Conservation (phyloP, 2,113 vertebrate species). For the Vimba vimba region DNA sequence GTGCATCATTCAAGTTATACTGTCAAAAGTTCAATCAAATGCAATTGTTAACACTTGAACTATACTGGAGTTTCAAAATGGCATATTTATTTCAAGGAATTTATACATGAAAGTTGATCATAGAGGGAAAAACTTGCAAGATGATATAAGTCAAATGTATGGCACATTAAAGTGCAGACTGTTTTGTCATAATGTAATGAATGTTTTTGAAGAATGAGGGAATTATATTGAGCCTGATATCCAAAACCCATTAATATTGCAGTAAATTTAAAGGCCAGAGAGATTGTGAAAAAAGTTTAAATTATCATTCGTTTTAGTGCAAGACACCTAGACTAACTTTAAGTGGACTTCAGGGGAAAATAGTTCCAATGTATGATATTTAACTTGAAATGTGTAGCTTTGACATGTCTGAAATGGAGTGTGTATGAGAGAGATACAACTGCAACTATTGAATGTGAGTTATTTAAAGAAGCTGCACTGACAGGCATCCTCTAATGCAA, state of each 20-base stretch:
- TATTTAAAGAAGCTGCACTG: slow-evolving; percentile 24
- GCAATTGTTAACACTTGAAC: background rate
- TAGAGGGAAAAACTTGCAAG: background rate
- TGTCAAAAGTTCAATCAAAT: background rate
- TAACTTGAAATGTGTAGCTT: slow-evolving; percentile 4
- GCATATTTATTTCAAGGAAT: background rate
- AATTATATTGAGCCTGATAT: background rate
- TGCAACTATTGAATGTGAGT: slow-evolving; percentile 10
- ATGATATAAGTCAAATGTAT: background rate
- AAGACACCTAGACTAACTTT: background rate
- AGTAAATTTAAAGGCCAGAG: background rate
- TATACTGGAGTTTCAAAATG: background rate
- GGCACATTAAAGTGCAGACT: background rate
- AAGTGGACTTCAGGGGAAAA: background rate
- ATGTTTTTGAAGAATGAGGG: background rate
- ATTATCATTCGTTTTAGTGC: background rate
- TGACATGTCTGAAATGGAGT: slow-evolving; percentile 26
- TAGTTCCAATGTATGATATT: background rate
- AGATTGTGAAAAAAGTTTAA: background rate
- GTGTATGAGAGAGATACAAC: slow-evolving; percentile 25
- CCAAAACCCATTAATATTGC: background rate
- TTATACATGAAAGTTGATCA: background rate
- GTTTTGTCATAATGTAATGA: slow-evolving; percentile 3
- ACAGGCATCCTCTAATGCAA: slow-evolving; percentile 25
- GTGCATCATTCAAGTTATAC: background rate